Base-by-base conservation (phyloP, 2,888 invertebrate genomes). In the Merodon equestris region DNA sequence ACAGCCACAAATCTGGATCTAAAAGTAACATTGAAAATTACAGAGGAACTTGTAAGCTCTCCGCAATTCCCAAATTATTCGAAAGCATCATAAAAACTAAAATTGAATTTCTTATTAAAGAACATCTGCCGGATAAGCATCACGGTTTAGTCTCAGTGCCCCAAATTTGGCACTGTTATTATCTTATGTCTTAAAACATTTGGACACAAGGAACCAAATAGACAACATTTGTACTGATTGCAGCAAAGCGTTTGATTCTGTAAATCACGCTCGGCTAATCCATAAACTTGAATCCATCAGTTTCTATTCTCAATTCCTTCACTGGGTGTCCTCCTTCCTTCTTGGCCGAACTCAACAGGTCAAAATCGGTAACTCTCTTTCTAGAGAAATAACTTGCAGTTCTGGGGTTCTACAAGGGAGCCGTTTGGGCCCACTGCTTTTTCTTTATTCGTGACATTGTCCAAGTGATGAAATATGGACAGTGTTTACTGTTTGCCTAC, bases 211-310 rank as follows among this genome's bases (percentile, higher is more conserved):
- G 10, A 17, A 10, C 17, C 18, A 47, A 10, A 18, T 47, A 1
- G 47, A 47, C 18, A 18, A 4, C n/a, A 18, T 47, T 1, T 47
- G 17, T 18, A 47, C 47, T 4, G 47, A 47, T 18, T 47, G 15
- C 18, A 47, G 18, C 17, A 47, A 47, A 18, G 47, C 47, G 1
- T 17, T 47, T 47, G 47, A 47, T 18, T n/a, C 10, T 3, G 40
- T 40, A 10, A 40, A 45, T 13, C 45, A 45, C 14, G 13, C 12
- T 45, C 12, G 12, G 12, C 14, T 1, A 45, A 45, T 45, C 14
- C 9, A 13, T 9, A 45, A 45, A 14, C 1, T 45, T 45, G 9
- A 45, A 14, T 9, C 9, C 3, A 13, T 45, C 9, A 14, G 14
- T 13, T 45, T 45, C 9, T 14, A 45, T 9, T 7, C 45, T 4